Evolutionary conservation across 2,113 vertebrate species (phyloP).

Genomic region (Seriola dumerili): DNA sequence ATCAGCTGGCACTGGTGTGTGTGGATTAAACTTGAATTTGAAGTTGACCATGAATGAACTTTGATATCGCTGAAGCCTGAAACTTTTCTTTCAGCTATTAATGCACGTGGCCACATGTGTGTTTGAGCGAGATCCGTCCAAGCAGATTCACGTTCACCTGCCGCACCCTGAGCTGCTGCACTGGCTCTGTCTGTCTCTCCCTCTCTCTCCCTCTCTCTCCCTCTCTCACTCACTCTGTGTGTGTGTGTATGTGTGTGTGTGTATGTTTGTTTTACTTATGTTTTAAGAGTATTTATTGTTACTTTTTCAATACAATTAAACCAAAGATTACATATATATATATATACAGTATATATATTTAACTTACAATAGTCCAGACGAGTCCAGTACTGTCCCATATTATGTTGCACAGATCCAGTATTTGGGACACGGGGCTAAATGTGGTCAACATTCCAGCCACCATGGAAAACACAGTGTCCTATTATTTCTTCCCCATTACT

Average conservation of each 20-base stretch:
- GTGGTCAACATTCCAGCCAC: slow-evolving; percentile 91
- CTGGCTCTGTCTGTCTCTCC: neutral
- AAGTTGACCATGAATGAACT: neutral
- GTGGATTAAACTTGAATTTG: neutral
- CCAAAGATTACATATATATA: no score
- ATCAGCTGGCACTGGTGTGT: neutral
- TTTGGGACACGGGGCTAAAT: slow-evolving; percentile 56
- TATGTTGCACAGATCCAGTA: slow-evolving; percentile 70
- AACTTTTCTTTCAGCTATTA: neutral
- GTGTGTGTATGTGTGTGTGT: no score
- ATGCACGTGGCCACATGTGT: no score
- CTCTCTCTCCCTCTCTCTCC: no score
- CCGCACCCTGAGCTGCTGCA: neutral
- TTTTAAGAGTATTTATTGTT: no score
- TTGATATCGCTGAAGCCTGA: neutral
- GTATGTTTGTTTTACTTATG: no score
- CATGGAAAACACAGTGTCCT: slow-evolving; percentile 79
- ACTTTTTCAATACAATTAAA: no score
- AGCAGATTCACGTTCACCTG: neutral
- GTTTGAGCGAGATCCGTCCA: neutral
- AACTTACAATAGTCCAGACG: no score
- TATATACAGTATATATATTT: no score
- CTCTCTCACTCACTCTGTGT: no score
- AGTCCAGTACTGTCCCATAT: slow-evolving; percentile 86
- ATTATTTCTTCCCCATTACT: slow-evolving; percentile 75